phyloP scores from a whole-genome alignment of 2,888 invertebrate species.

The Isotomurus palustris region DNA sequence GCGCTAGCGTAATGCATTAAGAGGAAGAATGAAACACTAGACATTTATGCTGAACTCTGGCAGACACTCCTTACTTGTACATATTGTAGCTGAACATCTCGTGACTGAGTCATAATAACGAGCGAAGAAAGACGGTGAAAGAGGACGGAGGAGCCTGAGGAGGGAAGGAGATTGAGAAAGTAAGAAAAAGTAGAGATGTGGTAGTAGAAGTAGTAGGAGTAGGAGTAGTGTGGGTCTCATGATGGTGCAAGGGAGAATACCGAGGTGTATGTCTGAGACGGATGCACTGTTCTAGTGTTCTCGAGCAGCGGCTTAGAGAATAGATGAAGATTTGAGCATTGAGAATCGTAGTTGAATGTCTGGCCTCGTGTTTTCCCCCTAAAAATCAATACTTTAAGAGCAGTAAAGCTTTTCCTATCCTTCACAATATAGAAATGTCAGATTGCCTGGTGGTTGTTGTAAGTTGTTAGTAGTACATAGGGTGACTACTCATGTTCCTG shows the following conservation, averaged over 20 bases:
- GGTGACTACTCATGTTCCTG: too few species aligned
- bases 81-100: too few species aligned
- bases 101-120: too few species aligned
- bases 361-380: slow-evolving; percentile 9
- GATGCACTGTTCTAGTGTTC: slow-evolving; percentile 9
- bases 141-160: background rate
- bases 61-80: too few species aligned
- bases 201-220: background rate
- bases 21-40: too few species aligned
- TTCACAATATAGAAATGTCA: background rate
- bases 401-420: background rate
- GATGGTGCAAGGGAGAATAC: background rate
- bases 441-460: too few species aligned
- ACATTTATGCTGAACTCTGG: too few species aligned
- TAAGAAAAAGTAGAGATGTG: too few species aligned
- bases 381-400: slow-evolving; percentile 24
- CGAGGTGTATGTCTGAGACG: slow-evolving; percentile 4
- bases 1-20: too few species aligned
- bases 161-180: slow-evolving; percentile 10
- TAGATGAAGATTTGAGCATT: slow-evolving; percentile 26
- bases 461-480: too few species aligned
- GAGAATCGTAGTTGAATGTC: slow-evolving; percentile 15
- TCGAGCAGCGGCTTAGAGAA: slow-evolving; percentile 22
- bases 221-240: background rate
- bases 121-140: too few species aligned